phyloP scores from a whole-genome alignment of 2,888 invertebrate genomes.

The Plagodis pulveraria region DNA sequence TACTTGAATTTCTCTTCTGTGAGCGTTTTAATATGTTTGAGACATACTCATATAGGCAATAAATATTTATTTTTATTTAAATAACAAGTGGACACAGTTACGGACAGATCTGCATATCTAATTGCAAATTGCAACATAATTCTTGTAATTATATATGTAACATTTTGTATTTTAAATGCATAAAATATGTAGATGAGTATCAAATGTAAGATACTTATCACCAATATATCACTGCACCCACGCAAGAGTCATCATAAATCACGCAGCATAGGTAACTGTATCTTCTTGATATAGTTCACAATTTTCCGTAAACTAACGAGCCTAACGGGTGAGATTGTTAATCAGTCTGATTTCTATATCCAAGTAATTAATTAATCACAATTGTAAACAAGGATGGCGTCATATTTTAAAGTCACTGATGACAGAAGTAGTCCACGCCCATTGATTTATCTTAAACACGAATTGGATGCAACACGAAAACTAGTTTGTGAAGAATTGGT shows the following conservation, averaged over 20 bases:
- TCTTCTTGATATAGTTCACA: conserved; percentile 35
- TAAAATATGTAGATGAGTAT: conserved; percentile 11
- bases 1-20: too few species aligned
- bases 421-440: conserved; percentile 40
- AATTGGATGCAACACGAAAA: conserved; percentile 21
- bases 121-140: too few species aligned
- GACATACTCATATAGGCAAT: too few species aligned
- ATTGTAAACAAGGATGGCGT: conserved; percentile 41
- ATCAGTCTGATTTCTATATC: conserved; percentile 42
- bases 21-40: too few species aligned
- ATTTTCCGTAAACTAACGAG: conserved; percentile 40
- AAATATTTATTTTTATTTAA: too few species aligned
- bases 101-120: too few species aligned
- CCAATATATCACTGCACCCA: conserved; percentile 29
- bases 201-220: conserved; percentile 19
- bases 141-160: too few species aligned
- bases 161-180: too few species aligned
- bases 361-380: conserved; percentile 43
- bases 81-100: too few species aligned
- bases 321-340: conserved; percentile 38
- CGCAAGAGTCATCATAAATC: conserved; percentile 21
- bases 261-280: conserved; percentile 24
- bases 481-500: conserved; percentile 4
- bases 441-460: conserved; percentile 35
- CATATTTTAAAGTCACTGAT: conserved; percentile 38